phyloP scores from a whole-genome alignment of 92 coral and sea anemone species.

The Actinostola sp. region DNA sequence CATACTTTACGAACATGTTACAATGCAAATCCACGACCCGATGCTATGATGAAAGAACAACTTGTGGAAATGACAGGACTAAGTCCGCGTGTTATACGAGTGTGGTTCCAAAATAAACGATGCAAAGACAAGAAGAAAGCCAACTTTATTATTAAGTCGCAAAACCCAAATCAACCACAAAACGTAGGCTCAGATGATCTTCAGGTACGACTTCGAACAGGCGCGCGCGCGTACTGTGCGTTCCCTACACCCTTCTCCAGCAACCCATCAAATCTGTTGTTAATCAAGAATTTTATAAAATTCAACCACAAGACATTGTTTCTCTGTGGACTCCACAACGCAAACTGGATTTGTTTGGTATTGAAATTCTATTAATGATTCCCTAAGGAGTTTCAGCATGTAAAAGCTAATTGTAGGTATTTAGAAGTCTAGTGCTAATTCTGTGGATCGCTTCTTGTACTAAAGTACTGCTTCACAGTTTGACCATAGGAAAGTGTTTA shows the following conservation, averaged over 20 bases:
- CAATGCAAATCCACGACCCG: slow-evolving; percentile 98
- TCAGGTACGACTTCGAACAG: slow-evolving; percentile 62
- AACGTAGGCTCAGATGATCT: slow-evolving; percentile 86
- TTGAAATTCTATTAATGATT: slow-evolving; percentile 1
- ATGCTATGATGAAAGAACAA: slow-evolving; percentile 99
- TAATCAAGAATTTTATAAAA: slow-evolving; percentile 3
- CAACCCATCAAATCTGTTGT: not conserved
- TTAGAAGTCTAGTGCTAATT: slow-evolving; percentile 83
- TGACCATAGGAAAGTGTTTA: slow-evolving; percentile 6
- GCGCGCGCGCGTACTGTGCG: not conserved
- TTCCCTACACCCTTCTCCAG: not conserved
- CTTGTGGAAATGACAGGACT: slow-evolving; percentile 98
- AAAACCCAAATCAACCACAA: slow-evolving; percentile 69
- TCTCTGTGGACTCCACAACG: not conserved
- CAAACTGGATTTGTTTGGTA: slow-evolving; percentile 12
- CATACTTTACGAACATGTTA: slow-evolving; percentile 97
- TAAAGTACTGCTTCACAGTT: not conserved
- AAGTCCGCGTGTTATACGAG: slow-evolving; percentile 98
- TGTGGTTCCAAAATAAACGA: slow-evolving; percentile 99
- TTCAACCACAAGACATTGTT: not conserved
- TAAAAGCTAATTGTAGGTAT: slow-evolving; percentile 73
- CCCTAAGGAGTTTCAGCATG: slow-evolving; percentile 43
- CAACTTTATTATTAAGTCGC: slow-evolving; percentile 77
- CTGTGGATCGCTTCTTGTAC: slow-evolving; percentile 23
- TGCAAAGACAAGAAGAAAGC: slow-evolving; percentile 99